phyloP scores from a whole-genome alignment of 2,113 vertebrate species.

The Antechinus flavipes region DNA sequence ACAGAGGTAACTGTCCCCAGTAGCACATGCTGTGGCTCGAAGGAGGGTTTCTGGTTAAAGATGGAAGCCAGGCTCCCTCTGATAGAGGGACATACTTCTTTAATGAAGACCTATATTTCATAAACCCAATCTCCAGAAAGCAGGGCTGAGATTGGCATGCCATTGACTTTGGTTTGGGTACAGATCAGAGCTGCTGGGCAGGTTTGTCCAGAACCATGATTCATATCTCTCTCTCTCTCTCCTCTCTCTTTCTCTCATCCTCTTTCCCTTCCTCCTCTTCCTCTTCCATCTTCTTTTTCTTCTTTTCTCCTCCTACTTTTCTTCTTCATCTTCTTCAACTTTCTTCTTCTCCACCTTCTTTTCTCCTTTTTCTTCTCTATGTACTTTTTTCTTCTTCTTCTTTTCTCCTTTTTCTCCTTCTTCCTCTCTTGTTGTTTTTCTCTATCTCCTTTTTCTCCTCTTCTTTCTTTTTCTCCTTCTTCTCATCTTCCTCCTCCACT shows the following conservation, averaged over 20 bases:
- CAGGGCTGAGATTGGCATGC: not conserved
- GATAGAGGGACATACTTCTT: not conserved
- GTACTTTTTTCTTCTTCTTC: not conserved
- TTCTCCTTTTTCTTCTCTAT: rapidly evolving
- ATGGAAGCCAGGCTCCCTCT: not conserved
- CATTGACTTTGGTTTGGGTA: not conserved
- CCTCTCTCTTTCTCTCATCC: not conserved
- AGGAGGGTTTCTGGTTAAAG: not conserved
- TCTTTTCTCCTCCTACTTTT: not conserved
- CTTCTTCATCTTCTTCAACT: too few species aligned
- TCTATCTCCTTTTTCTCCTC: not conserved
- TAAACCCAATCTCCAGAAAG: not conserved
- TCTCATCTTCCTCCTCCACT: too few species aligned
- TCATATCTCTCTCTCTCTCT: rapidly evolving
- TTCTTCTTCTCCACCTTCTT: not conserved
- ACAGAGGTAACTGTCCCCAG: not conserved
- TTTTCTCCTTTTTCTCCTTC: not conserved
- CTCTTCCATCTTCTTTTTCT: not conserved
- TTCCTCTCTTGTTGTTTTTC: not conserved
- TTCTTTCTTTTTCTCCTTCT: not conserved
- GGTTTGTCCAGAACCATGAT: rapidly evolving
- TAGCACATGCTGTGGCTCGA: not conserved
- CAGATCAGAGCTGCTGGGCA: slow-evolving; percentile 73
- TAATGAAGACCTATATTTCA: not conserved
- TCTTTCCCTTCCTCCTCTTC: rapidly evolving